phyloP scores from a whole-genome alignment of 1,140 invertebrate species.

The Hycleus cichorii region DNA sequence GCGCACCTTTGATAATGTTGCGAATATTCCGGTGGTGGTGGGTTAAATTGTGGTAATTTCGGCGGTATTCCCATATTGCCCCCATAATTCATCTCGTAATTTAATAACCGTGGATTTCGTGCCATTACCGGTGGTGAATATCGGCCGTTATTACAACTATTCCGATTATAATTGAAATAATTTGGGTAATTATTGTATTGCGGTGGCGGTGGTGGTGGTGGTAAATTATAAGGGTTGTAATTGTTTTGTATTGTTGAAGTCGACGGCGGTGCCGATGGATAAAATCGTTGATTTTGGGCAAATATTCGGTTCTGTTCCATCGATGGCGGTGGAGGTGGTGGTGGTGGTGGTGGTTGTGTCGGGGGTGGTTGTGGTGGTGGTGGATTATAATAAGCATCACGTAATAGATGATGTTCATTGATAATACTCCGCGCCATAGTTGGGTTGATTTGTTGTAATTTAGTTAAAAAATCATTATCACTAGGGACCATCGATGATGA shows the following conservation, averaged over 20 bases:
- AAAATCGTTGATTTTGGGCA: too few species aligned
- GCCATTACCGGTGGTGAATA: too few species aligned
- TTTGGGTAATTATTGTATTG: neutral
- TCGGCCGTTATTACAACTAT: too few species aligned
- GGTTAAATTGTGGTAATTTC: slow-evolving; percentile 3
- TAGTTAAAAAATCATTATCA: slow-evolving; percentile 28
- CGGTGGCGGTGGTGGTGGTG: slow-evolving; percentile 8
- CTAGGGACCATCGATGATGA: too few species aligned
- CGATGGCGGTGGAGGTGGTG: slow-evolving; percentile 2
- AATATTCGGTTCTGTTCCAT: neutral
- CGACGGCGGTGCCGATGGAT: too few species aligned
- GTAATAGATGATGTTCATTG: slow-evolving; percentile 29
- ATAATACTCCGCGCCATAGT: slow-evolving; percentile 32
- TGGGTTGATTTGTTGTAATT: slow-evolving; percentile 31
- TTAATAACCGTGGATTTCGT: too few species aligned
- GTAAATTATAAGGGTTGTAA: neutral
- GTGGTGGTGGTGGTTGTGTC: slow-evolving; percentile 23
- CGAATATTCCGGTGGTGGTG: slow-evolving; percentile 34
- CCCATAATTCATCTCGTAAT: too few species aligned
- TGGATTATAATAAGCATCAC: slow-evolving; percentile 18
- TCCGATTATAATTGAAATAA: too few species aligned
- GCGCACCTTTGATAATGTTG: slow-evolving; percentile 34
- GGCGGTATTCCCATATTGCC: too few species aligned
- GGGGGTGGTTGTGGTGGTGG: slow-evolving; percentile 9
- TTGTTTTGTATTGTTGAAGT: too few species aligned